A percentile compares a stretch with the other conserved stretches of the same genome.
Evolutionary conservation across 1,140 invertebrate species (phyloP).

Genomic region (Drosophila setifemur): DNA sequence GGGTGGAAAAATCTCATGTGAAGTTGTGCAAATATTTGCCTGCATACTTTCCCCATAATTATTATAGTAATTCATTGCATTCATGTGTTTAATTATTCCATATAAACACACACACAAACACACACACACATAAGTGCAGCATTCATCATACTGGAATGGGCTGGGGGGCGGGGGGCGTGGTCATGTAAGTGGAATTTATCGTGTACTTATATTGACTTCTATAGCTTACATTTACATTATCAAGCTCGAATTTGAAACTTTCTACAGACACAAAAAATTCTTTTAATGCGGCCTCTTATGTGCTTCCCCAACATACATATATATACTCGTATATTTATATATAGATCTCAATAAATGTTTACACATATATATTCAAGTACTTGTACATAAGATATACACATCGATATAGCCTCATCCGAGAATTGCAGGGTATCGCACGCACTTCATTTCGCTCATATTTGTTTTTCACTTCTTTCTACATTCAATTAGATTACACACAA

Average conservation of each 20-base stretch:
- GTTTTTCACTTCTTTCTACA: slow-evolving; percentile 15
- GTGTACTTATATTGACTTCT: slow-evolving; percentile 57
- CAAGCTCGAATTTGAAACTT: slow-evolving; percentile 80
- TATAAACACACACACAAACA: too few relatives aligned
- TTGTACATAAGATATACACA: slow-evolving; percentile 22
- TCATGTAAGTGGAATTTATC: slow-evolving; percentile 39
- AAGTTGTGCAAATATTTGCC: slow-evolving; percentile 62
- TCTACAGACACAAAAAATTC: slow-evolving; percentile 75
- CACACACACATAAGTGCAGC: background rate
- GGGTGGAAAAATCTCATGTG: slow-evolving; percentile 24
- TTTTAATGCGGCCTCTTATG: slow-evolving; percentile 40
- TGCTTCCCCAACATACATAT: background rate
- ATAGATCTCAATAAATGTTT: slow-evolving; percentile 2
- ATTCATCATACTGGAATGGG: background rate
- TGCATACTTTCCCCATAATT: slow-evolving; percentile 48
- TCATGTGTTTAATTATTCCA: slow-evolving; percentile 47
- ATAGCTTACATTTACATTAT: slow-evolving; percentile 73
- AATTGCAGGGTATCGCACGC: background rate
- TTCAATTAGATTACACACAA: slow-evolving; percentile 39
- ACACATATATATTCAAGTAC: slow-evolving; percentile 12
- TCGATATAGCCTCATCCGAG: slow-evolving; percentile 6
- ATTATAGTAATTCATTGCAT: slow-evolving; percentile 50
- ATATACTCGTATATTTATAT: too few relatives aligned
- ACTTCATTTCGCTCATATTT: slow-evolving; percentile 7
- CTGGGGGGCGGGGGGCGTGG: background rate